phyloP scores from a whole-genome alignment of 2,888 invertebrate species.

The Dicycla oo region DNA sequence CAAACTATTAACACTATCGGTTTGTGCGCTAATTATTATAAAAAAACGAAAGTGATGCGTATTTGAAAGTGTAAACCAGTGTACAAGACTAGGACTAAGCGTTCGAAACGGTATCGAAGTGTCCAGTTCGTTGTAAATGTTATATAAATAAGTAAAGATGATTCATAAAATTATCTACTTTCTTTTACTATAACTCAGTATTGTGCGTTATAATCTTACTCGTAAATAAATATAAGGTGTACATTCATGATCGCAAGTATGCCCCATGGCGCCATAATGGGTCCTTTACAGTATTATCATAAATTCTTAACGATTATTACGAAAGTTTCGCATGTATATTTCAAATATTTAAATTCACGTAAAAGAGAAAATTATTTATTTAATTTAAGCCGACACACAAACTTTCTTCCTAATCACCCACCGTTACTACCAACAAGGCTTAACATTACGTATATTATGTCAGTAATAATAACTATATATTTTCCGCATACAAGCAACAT shows the following conservation, averaged over 20 bases:
- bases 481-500: conserved; percentile 29
- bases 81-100: background rate
- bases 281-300: background rate
- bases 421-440: conserved; percentile 20
- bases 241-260: background rate
- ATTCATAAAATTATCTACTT: background rate
- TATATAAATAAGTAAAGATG: background rate
- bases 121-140: background rate
- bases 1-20: conserved; percentile 41
- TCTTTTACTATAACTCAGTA: background rate
- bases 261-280: conserved; percentile 12
- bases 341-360: background rate
- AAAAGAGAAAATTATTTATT: background rate
- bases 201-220: background rate
- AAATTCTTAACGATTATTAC: background rate
- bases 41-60: conserved; percentile 44
- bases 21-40: conserved; percentile 26
- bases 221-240: background rate
- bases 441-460: conserved; percentile 32
- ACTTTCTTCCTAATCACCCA: conserved; percentile 35
- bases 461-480: conserved; percentile 30
- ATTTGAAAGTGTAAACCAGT: background rate
- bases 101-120: conserved; percentile 15
- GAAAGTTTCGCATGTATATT: conserved; percentile 1
- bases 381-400: conserved; percentile 5